Conservation (phyloP, 1,140 invertebrate species). For the Anastrepha ludens region DNA sequence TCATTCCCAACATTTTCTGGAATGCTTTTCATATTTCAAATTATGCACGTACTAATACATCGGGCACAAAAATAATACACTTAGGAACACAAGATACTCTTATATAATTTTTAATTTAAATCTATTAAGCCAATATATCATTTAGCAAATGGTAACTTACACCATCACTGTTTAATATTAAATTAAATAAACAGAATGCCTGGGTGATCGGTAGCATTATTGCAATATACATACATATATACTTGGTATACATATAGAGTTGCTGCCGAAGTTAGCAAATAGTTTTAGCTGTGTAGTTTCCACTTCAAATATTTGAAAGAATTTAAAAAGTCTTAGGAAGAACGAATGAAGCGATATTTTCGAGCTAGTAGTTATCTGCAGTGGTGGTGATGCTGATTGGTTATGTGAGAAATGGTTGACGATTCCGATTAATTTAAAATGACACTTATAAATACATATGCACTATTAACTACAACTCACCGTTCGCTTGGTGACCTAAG, state of each 20-base stretch:
- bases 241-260: no score
- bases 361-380: neutral
- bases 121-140: no score
- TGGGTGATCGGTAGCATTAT: no score
- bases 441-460: neutral
- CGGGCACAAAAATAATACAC: neutral
- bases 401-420: constrained; percentile 24
- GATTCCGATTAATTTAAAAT: constrained; percentile 43
- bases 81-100: no score
- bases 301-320: neutral
- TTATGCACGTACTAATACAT: neutral
- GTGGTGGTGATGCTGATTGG: constrained; percentile 28
- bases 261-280: no score
- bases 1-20: no score
- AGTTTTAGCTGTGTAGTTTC: no score
- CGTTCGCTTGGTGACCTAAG: constrained; percentile 72
- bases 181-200: no score
- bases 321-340: neutral
- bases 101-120: no score
- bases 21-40: neutral
- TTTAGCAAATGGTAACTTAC: no score
- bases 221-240: no score
- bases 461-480: constrained; percentile 74
- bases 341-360: neutral
- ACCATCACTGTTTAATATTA: no score